Evolutionary conservation across 2,113 vertebrate species (phyloP).

Genomic region (Mirounga angustirostris): DNA sequence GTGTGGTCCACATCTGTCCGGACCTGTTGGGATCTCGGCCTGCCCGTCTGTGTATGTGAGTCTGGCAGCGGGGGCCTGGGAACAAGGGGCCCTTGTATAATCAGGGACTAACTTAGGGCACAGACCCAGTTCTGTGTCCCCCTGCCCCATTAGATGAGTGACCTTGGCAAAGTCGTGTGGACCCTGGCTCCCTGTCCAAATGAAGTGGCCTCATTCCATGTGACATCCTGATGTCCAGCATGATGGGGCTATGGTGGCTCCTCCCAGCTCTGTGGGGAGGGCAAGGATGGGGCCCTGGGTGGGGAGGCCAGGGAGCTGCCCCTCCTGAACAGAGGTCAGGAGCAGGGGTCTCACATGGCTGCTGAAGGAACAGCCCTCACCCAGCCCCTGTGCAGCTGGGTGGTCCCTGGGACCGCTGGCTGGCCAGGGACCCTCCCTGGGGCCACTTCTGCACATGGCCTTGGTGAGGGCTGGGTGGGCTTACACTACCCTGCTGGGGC

Average conservation of each 20-base stretch:
- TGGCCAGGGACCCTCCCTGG: not conserved
- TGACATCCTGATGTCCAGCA: not conserved
- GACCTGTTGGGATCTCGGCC: not conserved
- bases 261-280: not conserved
- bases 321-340: not conserved
- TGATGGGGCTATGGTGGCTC: not conserved
- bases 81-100: not conserved
- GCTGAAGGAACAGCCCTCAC: not conserved
- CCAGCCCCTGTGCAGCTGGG: not conserved
- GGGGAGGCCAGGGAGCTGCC: no score
- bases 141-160: rapidly evolving
- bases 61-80: not conserved
- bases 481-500: not conserved
- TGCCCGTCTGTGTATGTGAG: rapidly evolving
- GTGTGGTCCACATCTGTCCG: not conserved
- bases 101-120: not conserved
- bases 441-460: not conserved
- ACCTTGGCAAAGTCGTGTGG: not conserved
- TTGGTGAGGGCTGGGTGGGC: not conserved
- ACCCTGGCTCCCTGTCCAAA: not conserved
- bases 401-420: not conserved
- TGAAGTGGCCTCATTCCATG: not conserved
- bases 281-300: not conserved
- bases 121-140: not conserved
- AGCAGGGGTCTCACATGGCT: no score